Evolutionary conservation across 1,140 invertebrate genomes (phyloP).

Genomic region (Trichonephila clavata): DNA sequence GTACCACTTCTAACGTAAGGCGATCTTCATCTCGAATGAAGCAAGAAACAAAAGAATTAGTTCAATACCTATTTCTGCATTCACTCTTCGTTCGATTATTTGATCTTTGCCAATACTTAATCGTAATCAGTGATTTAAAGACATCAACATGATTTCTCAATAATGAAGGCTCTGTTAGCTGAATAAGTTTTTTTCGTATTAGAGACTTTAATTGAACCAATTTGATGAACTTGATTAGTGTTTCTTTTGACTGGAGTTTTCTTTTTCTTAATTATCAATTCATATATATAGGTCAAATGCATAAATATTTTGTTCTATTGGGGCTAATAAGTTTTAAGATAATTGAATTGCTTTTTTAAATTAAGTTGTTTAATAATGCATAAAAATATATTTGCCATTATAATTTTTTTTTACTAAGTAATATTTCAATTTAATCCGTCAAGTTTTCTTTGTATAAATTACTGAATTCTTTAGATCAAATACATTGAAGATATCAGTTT

Average conservation of each 20-base stretch:
- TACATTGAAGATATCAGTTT: too few relatives aligned
- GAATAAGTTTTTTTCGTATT: neutral
- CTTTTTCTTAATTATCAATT: neutral
- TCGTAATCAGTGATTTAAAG: neutral
- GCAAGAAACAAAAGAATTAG: conserved; percentile 35
- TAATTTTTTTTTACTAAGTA: too few relatives aligned
- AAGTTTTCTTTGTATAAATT: too few relatives aligned
- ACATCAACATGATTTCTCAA: neutral
- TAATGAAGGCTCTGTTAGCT: neutral
- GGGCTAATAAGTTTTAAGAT: neutral
- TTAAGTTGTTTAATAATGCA: too few relatives aligned
- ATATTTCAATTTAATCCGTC: too few relatives aligned
- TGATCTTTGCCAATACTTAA: neutral
- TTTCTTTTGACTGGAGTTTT: neutral
- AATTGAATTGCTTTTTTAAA: too few relatives aligned
- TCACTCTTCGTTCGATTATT: neutral
- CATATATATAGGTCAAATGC: neutral
- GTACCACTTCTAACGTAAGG: neutral
- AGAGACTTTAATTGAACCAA: conserved; percentile 26
- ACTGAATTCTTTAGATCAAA: too few relatives aligned
- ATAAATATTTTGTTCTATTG: neutral
- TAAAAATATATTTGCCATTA: too few relatives aligned
- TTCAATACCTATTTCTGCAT: neutral
- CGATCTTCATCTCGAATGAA: neutral
- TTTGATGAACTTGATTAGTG: neutral